Evolutionary conservation across 1,140 invertebrate genomes (phyloP).

Genomic region (Diuraphis noxia): DNA sequence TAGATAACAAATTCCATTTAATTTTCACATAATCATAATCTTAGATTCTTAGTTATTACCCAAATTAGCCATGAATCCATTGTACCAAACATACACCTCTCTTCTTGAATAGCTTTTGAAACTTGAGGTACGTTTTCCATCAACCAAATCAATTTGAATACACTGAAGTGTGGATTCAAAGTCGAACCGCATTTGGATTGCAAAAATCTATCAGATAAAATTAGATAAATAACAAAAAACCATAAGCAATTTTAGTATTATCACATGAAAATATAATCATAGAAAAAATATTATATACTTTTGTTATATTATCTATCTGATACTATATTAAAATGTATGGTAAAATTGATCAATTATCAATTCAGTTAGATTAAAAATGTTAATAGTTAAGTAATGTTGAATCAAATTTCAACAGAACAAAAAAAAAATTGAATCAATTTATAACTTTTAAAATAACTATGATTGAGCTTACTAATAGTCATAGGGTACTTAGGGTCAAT

Average conservation of each 20-base stretch:
- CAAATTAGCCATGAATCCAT: constrained; percentile 96
- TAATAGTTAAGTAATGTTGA: background rate
- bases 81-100: constrained; percentile 85
- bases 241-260: background rate
- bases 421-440: background rate
- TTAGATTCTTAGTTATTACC: constrained; percentile 64
- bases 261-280: background rate
- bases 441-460: background rate
- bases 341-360: background rate
- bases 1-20: no score
- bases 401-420: background rate
- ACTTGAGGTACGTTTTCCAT: constrained; percentile 87
- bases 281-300: background rate
- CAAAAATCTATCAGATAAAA: constrained; percentile 56
- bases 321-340: background rate
- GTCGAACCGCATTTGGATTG: constrained; percentile 75
- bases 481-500: no score
- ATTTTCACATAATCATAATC: no score
- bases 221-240: constrained; percentile 54
- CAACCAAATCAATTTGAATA: constrained; percentile 90
- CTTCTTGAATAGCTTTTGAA: constrained; percentile 73
- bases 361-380: background rate
- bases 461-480: background rate
- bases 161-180: constrained; percentile 95
- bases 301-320: background rate